Base-by-base conservation (phyloP, 1,140 invertebrate genomes). In the Zophobas morio region DNA sequence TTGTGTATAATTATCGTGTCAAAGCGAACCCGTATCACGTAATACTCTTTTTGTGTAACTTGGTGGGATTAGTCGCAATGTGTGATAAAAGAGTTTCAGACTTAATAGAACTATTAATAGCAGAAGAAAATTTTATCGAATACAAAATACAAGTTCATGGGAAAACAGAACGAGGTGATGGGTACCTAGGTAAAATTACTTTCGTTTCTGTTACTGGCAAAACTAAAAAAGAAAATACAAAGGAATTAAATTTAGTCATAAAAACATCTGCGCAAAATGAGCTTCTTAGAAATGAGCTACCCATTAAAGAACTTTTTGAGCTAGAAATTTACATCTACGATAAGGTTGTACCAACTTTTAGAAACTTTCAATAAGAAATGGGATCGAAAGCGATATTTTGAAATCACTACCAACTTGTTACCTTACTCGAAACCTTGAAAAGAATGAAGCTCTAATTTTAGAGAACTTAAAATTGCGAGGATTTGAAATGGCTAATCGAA, bases 391-490 rank as follows among this genome's bases (percentile, higher is more conserved):
- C 1, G 33, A 51, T 34, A 8, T 42, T 2, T 49, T 76, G 1
- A 37, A 71, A 6, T 56, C 33, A n/a, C 32, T 76, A 5, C 75
- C 84, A 1, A 83, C 83, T 35, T 89, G 86, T 73, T 86, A 86
- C 6, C 83, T 80, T 6, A 84, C 78, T 33, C 37, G 34, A 1
- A 78, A 40, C 4, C 84, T 87, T 63, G 82, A 86, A 37, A 78
- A 82, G 1, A 78, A 88, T 63, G 87, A 89, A 83, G 82, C 87
- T 33, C 85, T 90, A 4, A 80, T 90, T 37, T 81, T 91, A 71
- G 87, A 90, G 81, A 90, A 92, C 83, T 79, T 92, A 6, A 82
- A 84, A 56, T 40, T 77, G 1, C 47, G 76, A 4, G 87, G 87
- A 0, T 91, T 85, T 79, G 49, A 57, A 3, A 83, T 91, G 78